These are phyloP conservation scores for Sarcophaga variegata DNA, from an alignment of 2,888 invertebrate species.

Conservation along the genomic window DNA sequence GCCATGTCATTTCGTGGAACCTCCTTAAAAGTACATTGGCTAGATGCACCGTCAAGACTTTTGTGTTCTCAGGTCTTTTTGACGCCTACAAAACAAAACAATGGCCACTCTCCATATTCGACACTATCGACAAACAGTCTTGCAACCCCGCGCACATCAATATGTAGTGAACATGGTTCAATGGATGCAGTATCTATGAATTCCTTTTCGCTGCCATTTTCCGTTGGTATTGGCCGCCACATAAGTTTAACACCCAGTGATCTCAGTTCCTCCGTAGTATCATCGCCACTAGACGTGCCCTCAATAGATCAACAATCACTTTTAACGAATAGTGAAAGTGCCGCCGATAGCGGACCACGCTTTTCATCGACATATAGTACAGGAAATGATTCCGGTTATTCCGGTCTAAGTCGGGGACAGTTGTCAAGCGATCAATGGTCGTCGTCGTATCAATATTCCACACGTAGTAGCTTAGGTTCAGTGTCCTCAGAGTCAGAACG, in stretches of 20 bases:
- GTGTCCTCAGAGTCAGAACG: constrained; percentile 79
- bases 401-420: constrained; percentile 77
- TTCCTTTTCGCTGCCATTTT: constrained; percentile 80
- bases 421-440: constrained; percentile 79
- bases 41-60: constrained; percentile 82
- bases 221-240: constrained; percentile 76
- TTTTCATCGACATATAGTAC: constrained; percentile 79
- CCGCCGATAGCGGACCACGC: constrained; percentile 73
- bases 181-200: constrained; percentile 80
- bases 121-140: constrained; percentile 75
- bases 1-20: constrained; percentile 94
- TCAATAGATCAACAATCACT: constrained; percentile 74
- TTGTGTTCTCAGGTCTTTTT: constrained; percentile 86
- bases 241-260: constrained; percentile 75
- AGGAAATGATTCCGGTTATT: constrained; percentile 81
- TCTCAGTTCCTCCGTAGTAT: constrained; percentile 69
- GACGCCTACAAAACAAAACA: constrained; percentile 81
- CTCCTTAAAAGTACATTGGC: constrained; percentile 88
- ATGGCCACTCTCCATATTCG: constrained; percentile 75
- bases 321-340: constrained; percentile 61
- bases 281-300: constrained; percentile 80
- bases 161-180: constrained; percentile 79
- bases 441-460: constrained; percentile 80
- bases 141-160: constrained; percentile 79
- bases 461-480: constrained; percentile 81